Evolutionary conservation across 2,797 vertebrate species (phyloP).

Genomic region (Enteromius trimaculatus): DNA sequence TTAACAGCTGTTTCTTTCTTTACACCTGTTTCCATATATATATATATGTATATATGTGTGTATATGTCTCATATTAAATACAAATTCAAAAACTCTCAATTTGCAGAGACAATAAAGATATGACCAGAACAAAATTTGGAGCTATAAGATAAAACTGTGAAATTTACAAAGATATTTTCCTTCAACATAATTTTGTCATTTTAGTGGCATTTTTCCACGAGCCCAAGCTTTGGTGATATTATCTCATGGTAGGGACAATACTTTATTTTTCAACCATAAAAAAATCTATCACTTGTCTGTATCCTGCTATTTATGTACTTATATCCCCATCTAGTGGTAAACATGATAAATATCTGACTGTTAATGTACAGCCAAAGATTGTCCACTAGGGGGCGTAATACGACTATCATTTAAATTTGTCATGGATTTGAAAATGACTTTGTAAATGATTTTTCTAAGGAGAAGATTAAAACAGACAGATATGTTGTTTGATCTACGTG

Average conservation of each 20-base stretch:
- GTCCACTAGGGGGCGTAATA: constrained; percentile 33
- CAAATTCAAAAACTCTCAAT: not conserved
- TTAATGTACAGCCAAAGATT: constrained; percentile 48
- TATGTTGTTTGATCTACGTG: not conserved
- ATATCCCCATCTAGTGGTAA: constrained; percentile 30
- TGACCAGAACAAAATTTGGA: not conserved
- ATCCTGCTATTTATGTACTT: not conserved
- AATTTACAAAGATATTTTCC: not conserved
- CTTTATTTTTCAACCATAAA: not conserved
- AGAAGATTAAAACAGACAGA: not conserved
- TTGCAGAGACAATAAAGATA: not conserved
- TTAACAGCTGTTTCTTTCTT: not conserved
- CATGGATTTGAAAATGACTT: not conserved
- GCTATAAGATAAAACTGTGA: not conserved
- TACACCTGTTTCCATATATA: not conserved
- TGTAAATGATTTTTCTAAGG: not conserved
- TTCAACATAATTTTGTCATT: not conserved
- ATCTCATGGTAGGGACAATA: not conserved
- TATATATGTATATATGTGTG: too few relatives aligned
- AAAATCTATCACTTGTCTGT: not conserved
- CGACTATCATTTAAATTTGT: not conserved
- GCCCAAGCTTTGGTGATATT: too few relatives aligned
- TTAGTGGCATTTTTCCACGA: not conserved
- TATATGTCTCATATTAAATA: not conserved
- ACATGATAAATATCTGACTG: not conserved